Base-by-base conservation (phyloP, 2,888 invertebrate genomes). In the Drosophila seclusa region DNA sequence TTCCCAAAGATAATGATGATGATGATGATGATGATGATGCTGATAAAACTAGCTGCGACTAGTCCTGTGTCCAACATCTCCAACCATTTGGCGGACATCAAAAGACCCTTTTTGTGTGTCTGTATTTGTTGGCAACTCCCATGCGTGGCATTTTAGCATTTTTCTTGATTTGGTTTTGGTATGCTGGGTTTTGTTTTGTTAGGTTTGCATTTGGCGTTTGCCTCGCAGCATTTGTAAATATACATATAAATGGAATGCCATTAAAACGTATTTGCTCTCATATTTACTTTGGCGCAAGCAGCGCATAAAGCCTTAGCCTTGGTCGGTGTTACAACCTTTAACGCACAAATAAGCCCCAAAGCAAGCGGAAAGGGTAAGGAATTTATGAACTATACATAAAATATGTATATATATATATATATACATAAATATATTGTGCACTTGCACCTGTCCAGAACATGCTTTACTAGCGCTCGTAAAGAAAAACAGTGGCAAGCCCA, bases 231-330 rank as follows among this genome's bases (percentile, higher is more conserved):
- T 55, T 64, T 71, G 83, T 86, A 86, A 86, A 85, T 80, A 80
- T 54, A 27, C 49, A 27, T 49, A 54, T 64, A 68, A 66, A 73
- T 80, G 73, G 87, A 90, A 87, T 84, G 82, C 87, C 80, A 89
- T 90, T 87, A 87, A 87, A 90, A 87, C 89, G 75, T 83, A 71
- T 88, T 83, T 87, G 78, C 74, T 83, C 68, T 86, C 80, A 88
- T 88, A 88, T 89, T 89, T 83, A 85, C 86, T 86, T 87, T 85
- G 80, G 70, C 74, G 4, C 29, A n/a, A 2, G 29, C 45, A 34
- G 24, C 59, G 65, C 65, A 55, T 59, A 40, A 59, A 45, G 65
- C 60, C 31, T 8, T 29, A 3, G 31, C 31, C 57, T 69, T 57
- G 64, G 38, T 75, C 67, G 76, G 74, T 75, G 72, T 68, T 68